These are phyloP conservation scores for Chesias legatella DNA, from an alignment of 2,888 invertebrate genomes.

Conservation along the genomic window DNA sequence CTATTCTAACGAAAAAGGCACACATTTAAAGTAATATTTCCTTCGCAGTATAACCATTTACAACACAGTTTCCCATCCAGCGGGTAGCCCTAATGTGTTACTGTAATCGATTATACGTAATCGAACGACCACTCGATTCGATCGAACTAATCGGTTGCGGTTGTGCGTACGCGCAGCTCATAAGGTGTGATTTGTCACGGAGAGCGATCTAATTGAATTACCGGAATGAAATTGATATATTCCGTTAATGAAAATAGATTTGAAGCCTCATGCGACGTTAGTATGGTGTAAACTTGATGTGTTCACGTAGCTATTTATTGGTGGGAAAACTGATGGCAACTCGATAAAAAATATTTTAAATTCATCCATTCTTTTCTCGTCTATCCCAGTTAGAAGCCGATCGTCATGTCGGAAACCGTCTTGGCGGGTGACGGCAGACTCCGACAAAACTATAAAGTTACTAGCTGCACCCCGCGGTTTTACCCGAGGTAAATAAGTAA, in stretches of 20 bases:
- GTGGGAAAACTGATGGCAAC: too few species aligned
- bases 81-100: slow-evolving; percentile 40
- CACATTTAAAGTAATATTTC: slow-evolving; percentile 14
- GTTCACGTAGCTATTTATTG: too few species aligned
- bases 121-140: slow-evolving; percentile 38
- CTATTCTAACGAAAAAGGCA: slow-evolving; percentile 1
- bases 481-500: too few species aligned
- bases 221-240: slow-evolving; percentile 5
- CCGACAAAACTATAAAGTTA: too few species aligned
- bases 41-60: slow-evolving; percentile 5
- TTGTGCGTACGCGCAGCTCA: slow-evolving; percentile 27
- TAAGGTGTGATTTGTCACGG: slow-evolving; percentile 17
- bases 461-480: too few species aligned
- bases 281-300: too few species aligned
- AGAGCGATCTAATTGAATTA: slow-evolving; percentile 14
- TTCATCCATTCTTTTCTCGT: too few species aligned
- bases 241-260: neutral
- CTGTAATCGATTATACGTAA: slow-evolving; percentile 46
- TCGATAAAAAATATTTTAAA: too few species aligned
- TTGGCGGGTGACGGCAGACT: too few species aligned
- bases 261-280: too few species aligned
- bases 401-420: too few species aligned
- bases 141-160: slow-evolving; percentile 49
- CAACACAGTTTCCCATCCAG: slow-evolving; percentile 32
- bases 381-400: too few species aligned